Evolutionary conservation across 2,888 invertebrate species (phyloP).

Genomic region (Acanthococcus lagerstroemiae): DNA sequence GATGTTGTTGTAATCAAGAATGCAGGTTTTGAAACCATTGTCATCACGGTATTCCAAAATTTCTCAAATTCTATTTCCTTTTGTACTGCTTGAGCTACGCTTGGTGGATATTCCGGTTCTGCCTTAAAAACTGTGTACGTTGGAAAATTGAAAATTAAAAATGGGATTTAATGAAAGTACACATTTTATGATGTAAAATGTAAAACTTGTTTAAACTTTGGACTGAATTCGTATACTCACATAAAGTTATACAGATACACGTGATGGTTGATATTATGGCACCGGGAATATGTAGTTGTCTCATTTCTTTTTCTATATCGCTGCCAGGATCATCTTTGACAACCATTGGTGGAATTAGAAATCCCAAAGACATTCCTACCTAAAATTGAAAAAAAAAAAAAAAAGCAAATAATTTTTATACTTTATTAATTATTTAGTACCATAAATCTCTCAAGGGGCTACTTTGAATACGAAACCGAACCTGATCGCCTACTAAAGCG

Average conservation of each 20-base stretch:
- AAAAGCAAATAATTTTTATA: neutral
- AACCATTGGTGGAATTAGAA: constrained; percentile 55
- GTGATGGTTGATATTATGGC: too few species aligned
- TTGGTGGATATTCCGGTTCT: constrained; percentile 78
- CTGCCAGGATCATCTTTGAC: too few species aligned
- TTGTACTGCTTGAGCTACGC: constrained; percentile 61
- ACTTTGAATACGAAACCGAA: too few species aligned
- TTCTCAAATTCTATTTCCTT: constrained; percentile 36
- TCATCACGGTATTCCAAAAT: constrained; percentile 41
- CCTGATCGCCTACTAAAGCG: neutral
- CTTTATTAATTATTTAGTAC: too few species aligned
- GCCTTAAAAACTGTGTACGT: constrained; percentile 71
- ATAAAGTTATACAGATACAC: neutral
- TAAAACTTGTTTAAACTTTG: too few species aligned
- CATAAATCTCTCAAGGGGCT: too few species aligned
- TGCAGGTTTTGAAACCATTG: constrained; percentile 47
- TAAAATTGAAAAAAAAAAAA: constrained; percentile 9
- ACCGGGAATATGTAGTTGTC: too few species aligned
- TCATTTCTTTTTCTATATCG: too few species aligned
- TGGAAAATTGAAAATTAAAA: neutral
- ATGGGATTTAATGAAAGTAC: neutral
- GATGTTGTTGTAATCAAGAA: constrained; percentile 51
- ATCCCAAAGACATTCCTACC: constrained; percentile 66
- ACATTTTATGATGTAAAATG: too few species aligned
- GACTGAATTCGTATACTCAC: too few species aligned